Percentiles rank a stretch among this genome's conserved stretches.
Evolutionary conservation across 2,113 vertebrate genomes (phyloP).

Genomic region (Peromyscus californicus): DNA sequence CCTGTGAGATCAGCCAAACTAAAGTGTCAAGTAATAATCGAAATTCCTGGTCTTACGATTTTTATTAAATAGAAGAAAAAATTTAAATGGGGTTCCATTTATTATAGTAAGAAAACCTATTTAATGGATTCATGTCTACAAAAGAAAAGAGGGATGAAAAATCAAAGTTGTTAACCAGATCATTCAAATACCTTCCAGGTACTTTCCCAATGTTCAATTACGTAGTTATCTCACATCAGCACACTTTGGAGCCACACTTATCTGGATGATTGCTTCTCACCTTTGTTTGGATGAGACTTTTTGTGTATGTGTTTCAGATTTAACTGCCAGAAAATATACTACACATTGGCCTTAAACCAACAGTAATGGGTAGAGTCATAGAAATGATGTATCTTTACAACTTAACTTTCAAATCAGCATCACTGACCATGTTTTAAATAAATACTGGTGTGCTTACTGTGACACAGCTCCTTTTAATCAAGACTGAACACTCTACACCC

Average conservation of each 20-base stretch:
- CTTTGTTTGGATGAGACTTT: not conserved
- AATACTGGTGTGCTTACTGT: not conserved
- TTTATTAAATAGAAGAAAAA: slow-evolving; percentile 58
- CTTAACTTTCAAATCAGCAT: slow-evolving; percentile 38
- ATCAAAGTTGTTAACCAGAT: slow-evolving; percentile 17
- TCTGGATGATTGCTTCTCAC: not conserved
- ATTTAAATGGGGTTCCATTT: slow-evolving; percentile 53
- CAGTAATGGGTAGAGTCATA: not conserved
- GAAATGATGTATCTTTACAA: not conserved
- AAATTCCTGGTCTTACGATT: slow-evolving; percentile 47
- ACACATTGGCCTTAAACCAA: not conserved
- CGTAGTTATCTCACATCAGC: not conserved
- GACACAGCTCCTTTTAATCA: not conserved
- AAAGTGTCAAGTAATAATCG: slow-evolving; percentile 58
- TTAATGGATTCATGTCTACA: not conserved
- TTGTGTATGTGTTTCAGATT: not conserved
- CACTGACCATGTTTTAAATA: not conserved
- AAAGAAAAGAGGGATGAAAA: slow-evolving; percentile 10
- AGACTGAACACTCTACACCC: not conserved
- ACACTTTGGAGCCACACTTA: not conserved
- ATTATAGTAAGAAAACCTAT: slow-evolving; percentile 18
- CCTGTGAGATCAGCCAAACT: slow-evolving; percentile 24
- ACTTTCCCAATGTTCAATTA: not conserved
- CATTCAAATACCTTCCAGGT: not conserved
- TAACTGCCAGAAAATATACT: not conserved